Evolutionary conservation across 2,113 vertebrate species (phyloP).

Genomic region (Xyrauchen texanus): DNA sequence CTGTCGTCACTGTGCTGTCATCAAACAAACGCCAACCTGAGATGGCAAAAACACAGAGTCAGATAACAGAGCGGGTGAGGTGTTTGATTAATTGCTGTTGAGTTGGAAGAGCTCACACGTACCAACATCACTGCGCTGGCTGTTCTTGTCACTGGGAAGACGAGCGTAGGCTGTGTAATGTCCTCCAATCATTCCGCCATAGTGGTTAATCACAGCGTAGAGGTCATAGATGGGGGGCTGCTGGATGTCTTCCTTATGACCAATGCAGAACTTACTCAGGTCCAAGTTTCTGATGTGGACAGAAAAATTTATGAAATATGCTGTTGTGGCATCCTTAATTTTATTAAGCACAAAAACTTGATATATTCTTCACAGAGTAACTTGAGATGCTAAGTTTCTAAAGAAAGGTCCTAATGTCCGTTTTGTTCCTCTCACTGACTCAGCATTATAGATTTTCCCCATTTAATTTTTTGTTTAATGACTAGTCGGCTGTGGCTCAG

Average conservation of each 20-base stretch:
- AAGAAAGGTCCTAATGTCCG: too few species aligned
- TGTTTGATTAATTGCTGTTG: not conserved
- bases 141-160: constrained; percentile 94
- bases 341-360: too few species aligned
- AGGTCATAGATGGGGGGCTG: constrained; percentile 92
- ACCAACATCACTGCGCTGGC: constrained; percentile 97
- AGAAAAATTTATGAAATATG: not conserved
- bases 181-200: constrained; percentile 98
- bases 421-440: too few species aligned
- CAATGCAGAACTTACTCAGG: constrained; percentile 96
- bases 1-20: constrained; percentile 95
- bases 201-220: constrained; percentile 98
- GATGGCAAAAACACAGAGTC: not conserved
- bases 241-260: constrained; percentile 92
- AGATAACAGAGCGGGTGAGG: not conserved
- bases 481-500: too few species aligned
- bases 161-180: constrained; percentile 95
- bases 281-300: constrained; percentile 83
- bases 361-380: too few species aligned
- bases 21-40: constrained; percentile 97
- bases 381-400: too few species aligned
- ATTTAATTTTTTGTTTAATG: too few species aligned
- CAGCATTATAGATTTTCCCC: too few species aligned
- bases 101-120: constrained; percentile 56
- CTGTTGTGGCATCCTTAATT: not conserved